Evolutionary conservation across 1,140 invertebrate species (phyloP).

Genomic region (Megathymus violae): DNA sequence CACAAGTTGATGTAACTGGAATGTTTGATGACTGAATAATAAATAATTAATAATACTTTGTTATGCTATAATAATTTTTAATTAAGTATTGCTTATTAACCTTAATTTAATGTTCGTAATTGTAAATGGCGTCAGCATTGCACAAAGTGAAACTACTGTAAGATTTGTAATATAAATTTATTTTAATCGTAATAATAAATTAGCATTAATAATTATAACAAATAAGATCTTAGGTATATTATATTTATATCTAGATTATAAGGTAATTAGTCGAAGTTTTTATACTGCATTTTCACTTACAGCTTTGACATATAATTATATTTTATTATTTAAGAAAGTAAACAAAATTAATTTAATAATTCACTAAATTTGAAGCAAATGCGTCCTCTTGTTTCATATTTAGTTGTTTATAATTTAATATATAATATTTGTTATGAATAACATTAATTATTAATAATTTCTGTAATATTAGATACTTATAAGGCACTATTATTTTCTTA

Average conservation of each 20-base stretch:
- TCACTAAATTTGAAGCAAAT: conserved; percentile 66
- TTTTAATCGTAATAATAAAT: conserved; percentile 21
- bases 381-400: conserved; percentile 77
- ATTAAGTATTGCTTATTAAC: too few relatives aligned
- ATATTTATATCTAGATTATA: conserved; percentile 29
- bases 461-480: too few relatives aligned
- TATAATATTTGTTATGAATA: conserved; percentile 20
- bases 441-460: too few relatives aligned
- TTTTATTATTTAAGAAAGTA: conserved; percentile 38
- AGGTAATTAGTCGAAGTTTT: conserved; percentile 41
- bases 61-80: too few relatives aligned
- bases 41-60: background rate
- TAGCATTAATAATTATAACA: conserved; percentile 19
- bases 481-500: too few relatives aligned
- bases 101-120: conserved; percentile 10
- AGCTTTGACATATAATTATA: conserved; percentile 37
- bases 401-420: conserved; percentile 38
- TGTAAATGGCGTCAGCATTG: conserved; percentile 47
- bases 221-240: conserved; percentile 23
- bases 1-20: conserved; percentile 51
- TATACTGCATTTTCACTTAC: conserved; percentile 73
- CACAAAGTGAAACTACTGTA: conserved; percentile 53
- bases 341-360: conserved; percentile 28
- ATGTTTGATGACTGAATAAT: conserved; percentile 41
- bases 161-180: conserved; percentile 22